These are phyloP conservation scores for Hippolais icterina DNA, from an alignment of 2,113 vertebrate genomes.

Conservation along the genomic window DNA sequence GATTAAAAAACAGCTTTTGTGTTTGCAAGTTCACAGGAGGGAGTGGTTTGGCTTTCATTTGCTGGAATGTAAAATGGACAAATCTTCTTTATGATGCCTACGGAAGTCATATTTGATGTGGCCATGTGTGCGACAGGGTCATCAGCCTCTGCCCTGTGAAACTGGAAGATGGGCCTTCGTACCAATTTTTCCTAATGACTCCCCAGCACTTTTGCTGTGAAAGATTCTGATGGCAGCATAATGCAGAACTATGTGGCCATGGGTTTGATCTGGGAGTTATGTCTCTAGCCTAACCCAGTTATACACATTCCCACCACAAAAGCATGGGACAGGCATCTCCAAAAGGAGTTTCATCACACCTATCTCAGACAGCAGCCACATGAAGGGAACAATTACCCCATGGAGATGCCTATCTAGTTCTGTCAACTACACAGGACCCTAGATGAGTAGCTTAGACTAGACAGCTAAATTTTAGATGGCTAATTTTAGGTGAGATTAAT, in stretches of 20 bases:
- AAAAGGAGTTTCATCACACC: neutral
- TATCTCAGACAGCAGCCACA: neutral
- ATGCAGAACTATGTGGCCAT: neutral
- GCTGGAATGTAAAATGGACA: neutral
- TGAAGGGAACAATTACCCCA: neutral
- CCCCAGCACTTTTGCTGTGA: neutral
- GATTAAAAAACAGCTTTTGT: neutral
- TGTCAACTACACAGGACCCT: fast-evolving
- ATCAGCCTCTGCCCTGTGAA: neutral
- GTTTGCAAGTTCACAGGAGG: neutral
- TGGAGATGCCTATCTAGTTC: neutral
- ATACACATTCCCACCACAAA: neutral
- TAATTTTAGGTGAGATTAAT: neutral
- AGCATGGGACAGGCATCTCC: neutral
- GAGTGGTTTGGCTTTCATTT: neutral
- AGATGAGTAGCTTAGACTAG: neutral
- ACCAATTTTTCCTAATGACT: neutral
- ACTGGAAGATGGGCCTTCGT: neutral
- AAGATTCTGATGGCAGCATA: neutral
- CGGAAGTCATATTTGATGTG: neutral
- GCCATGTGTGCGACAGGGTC: neutral
- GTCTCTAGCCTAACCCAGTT: neutral
- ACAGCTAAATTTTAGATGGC: neutral
- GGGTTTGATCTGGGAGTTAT: neutral
- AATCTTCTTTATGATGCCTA: neutral